A percentile compares a stretch with the other conserved stretches of the same genome.
Evolutionary conservation across 2,888 invertebrate species (phyloP).

Genomic region (Eristalinus sepulchralis): DNA sequence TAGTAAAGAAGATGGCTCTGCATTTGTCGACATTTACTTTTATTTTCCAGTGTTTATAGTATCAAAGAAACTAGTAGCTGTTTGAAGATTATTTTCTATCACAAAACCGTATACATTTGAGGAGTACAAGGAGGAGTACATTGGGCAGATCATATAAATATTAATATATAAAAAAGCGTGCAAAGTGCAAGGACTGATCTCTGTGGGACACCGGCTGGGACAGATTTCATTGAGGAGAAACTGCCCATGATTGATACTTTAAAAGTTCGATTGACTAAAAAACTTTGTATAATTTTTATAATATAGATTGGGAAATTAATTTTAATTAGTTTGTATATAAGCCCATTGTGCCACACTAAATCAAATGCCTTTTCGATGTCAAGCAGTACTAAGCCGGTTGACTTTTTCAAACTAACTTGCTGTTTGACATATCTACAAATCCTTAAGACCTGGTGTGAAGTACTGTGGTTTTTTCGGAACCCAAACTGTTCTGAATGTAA

Average conservation of each 20-base stretch:
- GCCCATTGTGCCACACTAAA: not conserved
- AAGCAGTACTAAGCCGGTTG: no score
- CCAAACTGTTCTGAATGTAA: no score
- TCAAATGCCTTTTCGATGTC: no score
- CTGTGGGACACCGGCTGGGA: not conserved
- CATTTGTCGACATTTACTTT: not conserved
- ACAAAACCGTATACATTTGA: not conserved
- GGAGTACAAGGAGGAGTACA: not conserved
- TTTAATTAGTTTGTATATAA: no score
- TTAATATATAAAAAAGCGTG: no score
- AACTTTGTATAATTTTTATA: not conserved
- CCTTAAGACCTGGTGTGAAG: not conserved
- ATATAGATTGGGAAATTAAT: not conserved
- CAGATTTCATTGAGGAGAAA: not conserved
- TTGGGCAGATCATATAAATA: no score
- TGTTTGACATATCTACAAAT: not conserved
- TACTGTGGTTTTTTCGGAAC: no score
- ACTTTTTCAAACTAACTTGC: no score
- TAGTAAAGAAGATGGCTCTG: not conserved
- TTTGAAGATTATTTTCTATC: not conserved
- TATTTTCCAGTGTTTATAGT: not conserved
- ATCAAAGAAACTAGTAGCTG: not conserved
- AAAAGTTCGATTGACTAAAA: not conserved
- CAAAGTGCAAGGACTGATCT: no score
- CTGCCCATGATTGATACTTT: not conserved